Base-by-base conservation (phyloP, 2,888 invertebrate genomes). In the Dexiosoma caninum region DNA sequence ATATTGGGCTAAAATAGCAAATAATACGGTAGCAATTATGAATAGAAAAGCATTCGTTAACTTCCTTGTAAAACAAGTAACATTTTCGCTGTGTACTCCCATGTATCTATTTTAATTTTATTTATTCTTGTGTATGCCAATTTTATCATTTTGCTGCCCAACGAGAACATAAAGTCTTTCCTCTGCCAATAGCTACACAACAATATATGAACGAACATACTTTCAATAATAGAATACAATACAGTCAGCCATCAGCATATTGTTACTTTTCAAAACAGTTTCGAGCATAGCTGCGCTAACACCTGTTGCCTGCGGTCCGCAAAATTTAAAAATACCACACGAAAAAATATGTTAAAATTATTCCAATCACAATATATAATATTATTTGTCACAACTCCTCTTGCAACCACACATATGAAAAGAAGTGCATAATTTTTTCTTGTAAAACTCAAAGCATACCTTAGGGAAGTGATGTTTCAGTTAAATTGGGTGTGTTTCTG, bases 231-330 rank as follows among this genome's bases (percentile, higher is more conserved):
- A 59, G 30, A 12, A 55, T 66, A 46, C 62, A 83, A 86, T 86
- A 86, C 86, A 88, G 85, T 81, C 78, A 80, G 72, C 71, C 81
- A 84, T 75, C 84, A 66, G 84, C 85, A 84, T 85, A 85, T 84
- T 84, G 85, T 85, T 86, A 84, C 85, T 85, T 86, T 88, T 89
- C 88, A 90, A 86, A 89, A 85, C 85, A 85, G 83, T 82, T 84
- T 85, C 82, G 83, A 83, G 84, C 86, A 86, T 87, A 85, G 87
- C 78, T 81, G 83, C 82, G 87, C 83, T 84, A 88, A 86, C 88
- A 90, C 90, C 87, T 89, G 89, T 89, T 89, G 89, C 84, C 66
- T 67, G 14, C 53, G 60, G 76, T 72, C 57, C 72, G 69, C 66
- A 71, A 55, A 14, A 70, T 27, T 60, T 57, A 46, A 10, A n/a